These are phyloP conservation scores for Colius striatus DNA, from an alignment of 2,113 vertebrate genomes.

Conservation along the genomic window DNA sequence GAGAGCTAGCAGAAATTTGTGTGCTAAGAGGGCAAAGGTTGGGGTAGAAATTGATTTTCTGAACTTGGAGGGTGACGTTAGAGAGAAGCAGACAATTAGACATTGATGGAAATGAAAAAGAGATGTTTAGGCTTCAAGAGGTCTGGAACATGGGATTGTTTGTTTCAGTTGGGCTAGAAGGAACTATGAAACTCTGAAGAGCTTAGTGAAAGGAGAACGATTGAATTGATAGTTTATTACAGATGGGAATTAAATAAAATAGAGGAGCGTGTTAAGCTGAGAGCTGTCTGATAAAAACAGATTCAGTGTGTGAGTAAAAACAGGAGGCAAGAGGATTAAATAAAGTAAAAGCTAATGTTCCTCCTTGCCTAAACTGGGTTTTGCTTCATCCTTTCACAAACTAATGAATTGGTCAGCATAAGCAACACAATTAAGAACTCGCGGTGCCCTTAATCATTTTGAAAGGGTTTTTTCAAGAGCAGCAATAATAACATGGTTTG, in stretches of 20 bases:
- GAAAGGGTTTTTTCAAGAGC: background rate
- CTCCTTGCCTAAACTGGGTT: background rate
- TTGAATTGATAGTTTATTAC: background rate
- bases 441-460: background rate
- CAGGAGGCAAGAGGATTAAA: background rate
- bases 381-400: background rate
- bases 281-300: background rate
- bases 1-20: background rate
- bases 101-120: background rate
- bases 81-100: background rate
- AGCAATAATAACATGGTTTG: background rate
- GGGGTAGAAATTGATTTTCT: background rate
- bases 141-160: background rate
- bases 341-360: background rate
- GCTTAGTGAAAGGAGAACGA: background rate
- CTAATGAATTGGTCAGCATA: background rate
- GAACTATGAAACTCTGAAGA: background rate
- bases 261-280: background rate
- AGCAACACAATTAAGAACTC: background rate
- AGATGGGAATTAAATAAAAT: background rate
- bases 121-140: background rate
- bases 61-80: background rate
- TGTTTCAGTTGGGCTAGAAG: background rate
- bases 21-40: background rate
- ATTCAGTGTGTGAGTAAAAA: background rate